A percentile compares a stretch with the other conserved stretches of the same genome.
Evolutionary conservation across 2,113 vertebrate species (phyloP).

Genomic region (Falcunculus frontatus): DNA sequence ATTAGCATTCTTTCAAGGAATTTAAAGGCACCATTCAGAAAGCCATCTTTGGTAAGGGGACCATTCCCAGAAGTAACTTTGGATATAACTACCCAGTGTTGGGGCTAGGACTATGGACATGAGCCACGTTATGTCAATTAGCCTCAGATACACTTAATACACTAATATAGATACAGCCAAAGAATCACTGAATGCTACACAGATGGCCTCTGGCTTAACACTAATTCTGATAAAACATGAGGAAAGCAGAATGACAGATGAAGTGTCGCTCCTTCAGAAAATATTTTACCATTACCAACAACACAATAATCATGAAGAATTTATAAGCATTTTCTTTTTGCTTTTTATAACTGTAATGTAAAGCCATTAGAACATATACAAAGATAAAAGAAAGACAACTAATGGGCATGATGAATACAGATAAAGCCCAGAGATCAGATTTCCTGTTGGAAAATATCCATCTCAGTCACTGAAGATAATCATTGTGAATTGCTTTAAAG

Average conservation of each 20-base stretch:
- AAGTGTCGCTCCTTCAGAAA: not conserved
- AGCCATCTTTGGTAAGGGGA: not conserved
- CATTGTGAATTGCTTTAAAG: not conserved
- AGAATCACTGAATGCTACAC: not conserved
- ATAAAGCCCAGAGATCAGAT: not conserved
- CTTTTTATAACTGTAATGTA: not conserved
- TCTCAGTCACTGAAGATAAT: not conserved
- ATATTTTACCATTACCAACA: not conserved
- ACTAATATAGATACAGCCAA: not conserved
- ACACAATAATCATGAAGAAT: not conserved
- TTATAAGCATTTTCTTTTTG: not conserved
- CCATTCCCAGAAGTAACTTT: not conserved
- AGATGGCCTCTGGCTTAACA: slow-evolving; percentile 6
- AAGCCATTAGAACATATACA: not conserved
- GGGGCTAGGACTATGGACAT: not conserved
- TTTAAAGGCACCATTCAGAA: not conserved
- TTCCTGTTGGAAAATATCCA: not conserved
- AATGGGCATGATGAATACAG: not conserved
- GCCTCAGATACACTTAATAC: not conserved
- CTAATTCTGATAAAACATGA: not conserved
- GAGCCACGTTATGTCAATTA: not conserved
- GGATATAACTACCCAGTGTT: not conserved
- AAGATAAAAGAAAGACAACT: not conserved
- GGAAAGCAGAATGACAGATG: not conserved
- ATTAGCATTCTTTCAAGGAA: not conserved